Evolutionary conservation across 1,140 invertebrate species (phyloP), one percentile per base, ranked within the genome.

Genomic region (Arion vulgaris): DNA sequence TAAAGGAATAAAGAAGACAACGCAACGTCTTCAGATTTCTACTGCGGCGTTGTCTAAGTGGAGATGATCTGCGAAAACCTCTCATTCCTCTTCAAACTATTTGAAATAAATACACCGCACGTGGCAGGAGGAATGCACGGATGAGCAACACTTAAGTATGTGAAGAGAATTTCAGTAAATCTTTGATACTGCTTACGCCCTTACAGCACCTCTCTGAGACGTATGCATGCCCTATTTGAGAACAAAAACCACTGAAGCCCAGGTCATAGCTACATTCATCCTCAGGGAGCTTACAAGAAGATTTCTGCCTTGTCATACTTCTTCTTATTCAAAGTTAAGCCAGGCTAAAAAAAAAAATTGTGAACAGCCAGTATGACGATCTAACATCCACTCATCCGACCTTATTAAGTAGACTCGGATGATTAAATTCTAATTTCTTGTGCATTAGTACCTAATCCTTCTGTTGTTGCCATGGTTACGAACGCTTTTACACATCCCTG

Each of bases 321-420:
- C n/a, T 66, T 28, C 62, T 32, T 66, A 66, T 66, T 66, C n/a
- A n/a, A 66, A 66, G 32, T 66, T 66, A 66, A 66, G 28, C 62
- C 62, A 66, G 62, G 62, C 62, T 66, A 4, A 66, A 28, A 34
- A 28, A 66, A 32, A 28, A 66, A 66, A 66, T 5, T n/a, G 62
- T 28, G n/a, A 32, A 66, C 62, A 32, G 62, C 62, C 7, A 28
- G 7, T 66, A 32, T 32, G n/a, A 32, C n/a, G 5, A 32, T 57
- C 5, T 66, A 66, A 66, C 62, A 66, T 28, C 62, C 62, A 66
- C 62, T 66, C 62, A 28, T 66, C 5, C n/a, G 11, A 32, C n/a
- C n/a, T 34, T 66, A 66, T 32, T 57, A 66, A 32, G n/a, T 34
- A 66, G 62, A 32, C 62, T 28, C n/a, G 28, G 62, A 5, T 66